These are phyloP conservation scores for Hypomecis punctinalis DNA, from an alignment of 2,888 invertebrate species.

Conservation along the genomic window DNA sequence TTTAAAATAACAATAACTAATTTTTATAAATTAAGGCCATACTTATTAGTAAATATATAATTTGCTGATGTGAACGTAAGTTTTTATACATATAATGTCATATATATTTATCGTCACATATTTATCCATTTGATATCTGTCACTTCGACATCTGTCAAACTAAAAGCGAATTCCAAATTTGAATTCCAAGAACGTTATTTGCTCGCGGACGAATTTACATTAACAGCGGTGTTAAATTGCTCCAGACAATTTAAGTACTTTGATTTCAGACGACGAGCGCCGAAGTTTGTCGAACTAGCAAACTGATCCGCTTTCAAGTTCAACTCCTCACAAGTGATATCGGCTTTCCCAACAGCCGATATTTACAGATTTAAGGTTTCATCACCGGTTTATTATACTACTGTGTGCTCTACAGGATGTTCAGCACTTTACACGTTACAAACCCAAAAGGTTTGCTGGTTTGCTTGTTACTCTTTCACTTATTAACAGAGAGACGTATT, in stretches of 20 bases:
- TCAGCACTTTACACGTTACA: too few relatives aligned
- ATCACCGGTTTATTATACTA: constrained; percentile 17
- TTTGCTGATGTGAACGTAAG: too few relatives aligned
- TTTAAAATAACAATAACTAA: too few relatives aligned
- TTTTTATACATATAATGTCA: too few relatives aligned
- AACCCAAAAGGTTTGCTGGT: too few relatives aligned
- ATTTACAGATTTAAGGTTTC: constrained; percentile 36
- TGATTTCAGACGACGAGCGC: constrained; percentile 18
- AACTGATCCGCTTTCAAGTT: constrained; percentile 33
- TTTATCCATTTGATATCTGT: neutral
- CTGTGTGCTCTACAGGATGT: constrained; percentile 1
- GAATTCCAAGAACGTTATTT: too few relatives aligned
- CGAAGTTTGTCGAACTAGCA: constrained; percentile 26
- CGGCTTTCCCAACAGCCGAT: constrained; percentile 31
- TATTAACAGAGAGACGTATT: too few relatives aligned
- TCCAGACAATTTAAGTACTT: constrained; percentile 23
- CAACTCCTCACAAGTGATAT: constrained; percentile 27
- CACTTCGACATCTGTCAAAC: neutral
- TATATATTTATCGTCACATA: too few relatives aligned
- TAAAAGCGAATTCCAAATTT: too few relatives aligned
- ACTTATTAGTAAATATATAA: too few relatives aligned
- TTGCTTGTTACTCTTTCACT: too few relatives aligned
- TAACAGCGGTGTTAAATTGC: constrained; percentile 25
- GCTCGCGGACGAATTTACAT: neutral
- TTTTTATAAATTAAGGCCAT: too few relatives aligned